Base-by-base conservation (phyloP, 23 tunicate genomes). In the Pegea sp. region DNA sequence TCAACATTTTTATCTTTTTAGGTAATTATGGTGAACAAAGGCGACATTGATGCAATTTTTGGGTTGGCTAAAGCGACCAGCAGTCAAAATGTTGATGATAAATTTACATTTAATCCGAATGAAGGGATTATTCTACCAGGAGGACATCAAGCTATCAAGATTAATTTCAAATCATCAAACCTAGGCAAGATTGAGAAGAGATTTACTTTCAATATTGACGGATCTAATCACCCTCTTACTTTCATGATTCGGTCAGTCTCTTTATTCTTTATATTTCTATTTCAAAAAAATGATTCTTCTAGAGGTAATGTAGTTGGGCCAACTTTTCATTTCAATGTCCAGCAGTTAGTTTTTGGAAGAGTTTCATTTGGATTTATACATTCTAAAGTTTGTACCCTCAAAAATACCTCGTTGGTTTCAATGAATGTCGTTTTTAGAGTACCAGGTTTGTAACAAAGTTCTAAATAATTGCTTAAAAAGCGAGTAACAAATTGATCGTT, bases 291-390 rank as follows among this genome's bases (percentile, higher is more conserved):
- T 38, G n/a, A n/a, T n/a, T n/a, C 16, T 38, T 8, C 46, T 16
- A 84, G 95, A 48, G 98, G 91, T 26, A 57, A 62, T 30, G 90
- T 89, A 5, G 77, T 89, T 52, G 98, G 98, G 49, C 98, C 98
- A 22, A 89, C 98, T 3, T 77, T 89, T 48, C 76, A 77, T 42
- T 76, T 89, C 44, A 90, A 89, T 28, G 71, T 71, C 31, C 76
- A 76, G 1, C 53, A 69, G 18, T 57, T 89, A 8, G 34, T 57
- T 26, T 77, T 89, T 31, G 98, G 98, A 56, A 65, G 67, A 3
- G 80, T 77, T 8, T 89, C 98, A 0, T 77, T 61, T 48, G 98
- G 98, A 18, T 89, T 89, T 44, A 87, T 70, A 30, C 98, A 89
- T 58, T 34, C 88, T 1, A 71, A 76, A 42, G 56, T 76, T 16